Percentiles rank a stretch among this genome's conserved stretches.
These are phyloP conservation scores for Pseudorectes ferrugineus DNA, from an alignment of 2,113 vertebrate genomes.

Conservation along the genomic window DNA sequence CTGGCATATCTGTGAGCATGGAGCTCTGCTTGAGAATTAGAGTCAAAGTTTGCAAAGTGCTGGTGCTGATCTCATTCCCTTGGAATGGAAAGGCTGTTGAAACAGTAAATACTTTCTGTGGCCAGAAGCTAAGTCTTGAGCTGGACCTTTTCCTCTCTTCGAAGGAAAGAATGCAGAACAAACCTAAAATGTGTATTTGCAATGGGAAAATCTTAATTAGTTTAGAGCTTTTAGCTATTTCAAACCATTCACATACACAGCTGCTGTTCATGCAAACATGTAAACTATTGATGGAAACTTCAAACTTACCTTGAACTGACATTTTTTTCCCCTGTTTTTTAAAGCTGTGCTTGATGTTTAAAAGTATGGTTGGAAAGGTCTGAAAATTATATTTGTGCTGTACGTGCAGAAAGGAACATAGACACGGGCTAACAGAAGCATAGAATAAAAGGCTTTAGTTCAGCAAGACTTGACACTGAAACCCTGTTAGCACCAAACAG, in stretches of 20 bases:
- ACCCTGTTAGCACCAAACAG: background rate
- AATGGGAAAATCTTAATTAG: slow-evolving; percentile 70
- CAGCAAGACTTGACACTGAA: background rate
- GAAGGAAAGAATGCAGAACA: slow-evolving; percentile 67
- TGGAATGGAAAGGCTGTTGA: slow-evolving; percentile 70
- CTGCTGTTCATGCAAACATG: slow-evolving; percentile 63
- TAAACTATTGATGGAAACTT: slow-evolving; percentile 60
- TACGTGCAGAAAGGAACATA: slow-evolving; percentile 52
- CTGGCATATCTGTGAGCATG: slow-evolving; percentile 50
- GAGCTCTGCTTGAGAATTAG: slow-evolving; percentile 53
- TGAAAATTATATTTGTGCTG: slow-evolving; percentile 28
- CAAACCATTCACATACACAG: slow-evolving; percentile 56
- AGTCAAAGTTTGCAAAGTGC: slow-evolving; percentile 32
- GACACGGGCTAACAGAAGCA: background rate
- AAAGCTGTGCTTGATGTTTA: background rate
- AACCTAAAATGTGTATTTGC: slow-evolving; percentile 68
- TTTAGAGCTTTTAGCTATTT: slow-evolving; percentile 60
- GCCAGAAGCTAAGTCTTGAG: slow-evolving; percentile 65
- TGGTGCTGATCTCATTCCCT: slow-evolving; percentile 63
- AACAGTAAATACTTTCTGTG: slow-evolving; percentile 67
- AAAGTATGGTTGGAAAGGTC: slow-evolving; percentile 19
- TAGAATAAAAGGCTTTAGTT: slow-evolving; percentile 8
- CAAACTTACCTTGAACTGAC: slow-evolving; percentile 47
- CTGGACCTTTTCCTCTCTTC: slow-evolving; percentile 61
- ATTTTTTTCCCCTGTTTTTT: background rate